Conservation (phyloP, 2,888 invertebrate species). For the Agonopterix subpropinquella region DNA sequence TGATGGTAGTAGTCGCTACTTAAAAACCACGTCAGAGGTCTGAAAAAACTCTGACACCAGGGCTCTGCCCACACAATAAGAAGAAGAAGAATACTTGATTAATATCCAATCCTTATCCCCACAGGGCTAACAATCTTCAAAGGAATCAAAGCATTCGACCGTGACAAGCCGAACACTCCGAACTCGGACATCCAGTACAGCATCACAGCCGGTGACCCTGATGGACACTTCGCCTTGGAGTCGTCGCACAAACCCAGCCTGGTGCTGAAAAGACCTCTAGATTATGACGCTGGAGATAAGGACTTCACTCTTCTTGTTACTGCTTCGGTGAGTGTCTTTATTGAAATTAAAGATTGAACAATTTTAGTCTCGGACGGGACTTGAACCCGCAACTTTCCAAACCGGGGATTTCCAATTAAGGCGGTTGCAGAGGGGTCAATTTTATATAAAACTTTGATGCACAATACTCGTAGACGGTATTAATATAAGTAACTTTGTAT, state of each 20-base stretch:
- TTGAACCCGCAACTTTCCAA: too few relatives aligned
- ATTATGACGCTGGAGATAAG: slow-evolving; percentile 87
- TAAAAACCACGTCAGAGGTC: too few relatives aligned
- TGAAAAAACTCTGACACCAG: too few relatives aligned
- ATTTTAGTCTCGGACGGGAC: too few relatives aligned
- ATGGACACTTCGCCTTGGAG: slow-evolving; percentile 86
- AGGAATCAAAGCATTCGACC: slow-evolving; percentile 86
- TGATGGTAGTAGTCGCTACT: too few relatives aligned
- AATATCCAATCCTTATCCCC: slow-evolving; percentile 8
- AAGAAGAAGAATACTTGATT: too few relatives aligned
- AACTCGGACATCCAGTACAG: slow-evolving; percentile 91
- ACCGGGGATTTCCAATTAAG: too few relatives aligned
- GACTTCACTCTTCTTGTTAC: slow-evolving; percentile 84
- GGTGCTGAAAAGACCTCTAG: slow-evolving; percentile 83
- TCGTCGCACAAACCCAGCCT: slow-evolving; percentile 86
- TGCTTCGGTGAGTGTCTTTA: slow-evolving; percentile 78
- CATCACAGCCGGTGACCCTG: slow-evolving; percentile 81
- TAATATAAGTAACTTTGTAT: too few relatives aligned
- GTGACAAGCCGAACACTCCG: slow-evolving; percentile 91
- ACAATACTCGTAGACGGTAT: too few relatives aligned
- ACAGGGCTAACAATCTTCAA: slow-evolving; percentile 87
- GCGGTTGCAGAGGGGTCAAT: too few relatives aligned
- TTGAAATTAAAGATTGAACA: background rate
- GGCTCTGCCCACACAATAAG: too few relatives aligned
- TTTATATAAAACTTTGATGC: too few relatives aligned